Evolutionary conservation across 2,888 invertebrate genomes (phyloP).

Genomic region (Hipparchia sbordonii): DNA sequence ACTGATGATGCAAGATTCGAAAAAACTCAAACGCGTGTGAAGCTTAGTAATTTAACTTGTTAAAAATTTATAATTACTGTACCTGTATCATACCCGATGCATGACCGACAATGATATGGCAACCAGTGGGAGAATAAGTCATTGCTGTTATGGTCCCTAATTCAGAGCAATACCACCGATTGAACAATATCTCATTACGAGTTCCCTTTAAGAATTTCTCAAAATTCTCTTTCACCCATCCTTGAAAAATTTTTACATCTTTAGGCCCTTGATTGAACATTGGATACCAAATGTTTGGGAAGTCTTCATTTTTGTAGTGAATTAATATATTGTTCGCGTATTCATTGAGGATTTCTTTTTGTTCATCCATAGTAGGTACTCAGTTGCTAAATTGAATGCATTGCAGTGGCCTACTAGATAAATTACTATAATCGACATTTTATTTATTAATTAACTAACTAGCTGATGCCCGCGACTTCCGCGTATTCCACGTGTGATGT

Average conservation of each 20-base stretch:
- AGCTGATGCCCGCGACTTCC: too few relatives aligned
- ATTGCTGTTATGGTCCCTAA: conserved; percentile 64
- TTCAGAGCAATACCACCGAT: conserved; percentile 64
- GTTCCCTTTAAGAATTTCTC: conserved; percentile 56
- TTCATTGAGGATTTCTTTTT: conserved; percentile 51
- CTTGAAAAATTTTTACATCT: conserved; percentile 43
- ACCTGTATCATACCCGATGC: conserved; percentile 81
- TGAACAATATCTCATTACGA: conserved; percentile 55
- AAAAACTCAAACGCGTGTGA: too few relatives aligned
- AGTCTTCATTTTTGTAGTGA: conserved; percentile 55
- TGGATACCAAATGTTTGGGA: conserved; percentile 60
- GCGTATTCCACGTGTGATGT: too few relatives aligned
- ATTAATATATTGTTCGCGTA: conserved; percentile 48
- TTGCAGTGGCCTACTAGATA: conserved; percentile 44
- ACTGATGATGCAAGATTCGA: too few relatives aligned
- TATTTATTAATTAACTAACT: too few relatives aligned
- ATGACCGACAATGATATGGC: conserved; percentile 69
- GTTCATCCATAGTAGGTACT: conserved; percentile 43
- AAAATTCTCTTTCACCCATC: conserved; percentile 59
- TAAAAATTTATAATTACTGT: background rate
- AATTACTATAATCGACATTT: background rate
- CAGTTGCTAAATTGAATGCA: background rate
- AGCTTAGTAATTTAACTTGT: too few relatives aligned
- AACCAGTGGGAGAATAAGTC: conserved; percentile 69
- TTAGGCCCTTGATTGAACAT: conserved; percentile 55